phyloP scores from a whole-genome alignment of 1,140 invertebrate genomes.

The Macrostomum lignano region DNA sequence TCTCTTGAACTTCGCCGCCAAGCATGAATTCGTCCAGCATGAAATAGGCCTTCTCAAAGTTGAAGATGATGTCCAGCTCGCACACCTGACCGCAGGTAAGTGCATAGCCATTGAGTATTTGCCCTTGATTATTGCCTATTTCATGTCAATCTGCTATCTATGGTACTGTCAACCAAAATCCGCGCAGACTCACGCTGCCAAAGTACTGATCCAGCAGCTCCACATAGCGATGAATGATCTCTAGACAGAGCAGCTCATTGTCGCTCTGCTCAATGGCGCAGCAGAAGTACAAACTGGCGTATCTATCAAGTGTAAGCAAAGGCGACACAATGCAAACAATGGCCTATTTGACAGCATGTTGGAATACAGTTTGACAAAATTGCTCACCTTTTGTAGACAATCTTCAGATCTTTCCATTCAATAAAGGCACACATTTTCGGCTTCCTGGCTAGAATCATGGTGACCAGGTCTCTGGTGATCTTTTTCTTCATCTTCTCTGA shows the following conservation, averaged over 20 bases:
- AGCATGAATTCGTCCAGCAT: constrained; percentile 85
- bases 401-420: constrained; percentile 94
- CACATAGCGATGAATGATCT: constrained; percentile 93
- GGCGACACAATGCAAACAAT: too few species aligned
- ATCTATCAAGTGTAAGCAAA: constrained; percentile 39
- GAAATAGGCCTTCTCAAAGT: constrained; percentile 98
- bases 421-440: constrained; percentile 99
- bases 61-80: constrained; percentile 96
- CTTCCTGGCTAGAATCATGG: constrained; percentile 71
- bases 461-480: constrained; percentile 86
- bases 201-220: constrained; percentile 97
- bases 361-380: neutral
- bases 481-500: constrained; percentile 59
- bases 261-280: constrained; percentile 91
- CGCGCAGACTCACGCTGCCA: constrained; percentile 66
- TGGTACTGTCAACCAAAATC: neutral
- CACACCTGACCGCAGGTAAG: constrained; percentile 44
- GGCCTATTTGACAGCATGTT: constrained; percentile 2
- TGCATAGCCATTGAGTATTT: too few species aligned
- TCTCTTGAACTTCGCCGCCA: constrained; percentile 52
- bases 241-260: constrained; percentile 77
- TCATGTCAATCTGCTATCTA: too few species aligned
- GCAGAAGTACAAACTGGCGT: constrained; percentile 95
- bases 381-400: constrained; percentile 79
- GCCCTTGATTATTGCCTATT: too few species aligned